Evolutionary conservation across 35 echinoderm and acorn worm species (phyloP).

Genomic region (Heliocidaris tuberculata): DNA sequence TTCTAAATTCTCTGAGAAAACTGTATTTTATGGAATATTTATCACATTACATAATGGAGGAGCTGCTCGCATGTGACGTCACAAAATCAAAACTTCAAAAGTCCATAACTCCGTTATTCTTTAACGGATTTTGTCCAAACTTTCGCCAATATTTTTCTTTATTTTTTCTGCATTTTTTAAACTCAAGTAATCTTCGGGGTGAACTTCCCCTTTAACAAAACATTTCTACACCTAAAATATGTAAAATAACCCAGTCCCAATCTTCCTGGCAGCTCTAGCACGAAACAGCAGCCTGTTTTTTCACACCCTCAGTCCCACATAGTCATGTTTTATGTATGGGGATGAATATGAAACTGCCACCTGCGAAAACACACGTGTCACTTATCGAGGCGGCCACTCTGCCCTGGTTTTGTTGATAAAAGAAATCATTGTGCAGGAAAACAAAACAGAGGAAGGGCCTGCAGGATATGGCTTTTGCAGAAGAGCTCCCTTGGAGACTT

Average conservation of each 20-base stretch:
- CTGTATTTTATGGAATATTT: too few relatives aligned
- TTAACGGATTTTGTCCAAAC: too few relatives aligned
- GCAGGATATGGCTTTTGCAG: background rate
- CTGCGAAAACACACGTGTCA: background rate
- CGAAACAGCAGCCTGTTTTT: background rate
- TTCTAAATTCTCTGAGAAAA: too few relatives aligned
- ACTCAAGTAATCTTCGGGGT: too few relatives aligned
- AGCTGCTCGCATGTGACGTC: too few relatives aligned
- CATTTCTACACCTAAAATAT: background rate
- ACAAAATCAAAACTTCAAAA: too few relatives aligned
- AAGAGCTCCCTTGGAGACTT: background rate
- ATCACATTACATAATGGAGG: too few relatives aligned
- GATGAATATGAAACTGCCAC: background rate
- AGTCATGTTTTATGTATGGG: background rate
- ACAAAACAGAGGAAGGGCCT: background rate
- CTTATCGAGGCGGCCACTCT: background rate
- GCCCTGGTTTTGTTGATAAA: background rate
- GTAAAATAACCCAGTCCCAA: background rate
- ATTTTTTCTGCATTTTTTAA: too few relatives aligned
- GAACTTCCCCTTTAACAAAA: background rate
- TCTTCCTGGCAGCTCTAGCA: background rate
- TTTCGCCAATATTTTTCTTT: too few relatives aligned
- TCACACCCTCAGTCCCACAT: background rate
- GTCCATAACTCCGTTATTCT: too few relatives aligned
- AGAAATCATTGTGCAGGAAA: background rate